Evolutionary conservation across 2,888 invertebrate genomes (phyloP), one percentile per base, ranked within the genome.

Genomic region (Clitarchus hookeri): DNA sequence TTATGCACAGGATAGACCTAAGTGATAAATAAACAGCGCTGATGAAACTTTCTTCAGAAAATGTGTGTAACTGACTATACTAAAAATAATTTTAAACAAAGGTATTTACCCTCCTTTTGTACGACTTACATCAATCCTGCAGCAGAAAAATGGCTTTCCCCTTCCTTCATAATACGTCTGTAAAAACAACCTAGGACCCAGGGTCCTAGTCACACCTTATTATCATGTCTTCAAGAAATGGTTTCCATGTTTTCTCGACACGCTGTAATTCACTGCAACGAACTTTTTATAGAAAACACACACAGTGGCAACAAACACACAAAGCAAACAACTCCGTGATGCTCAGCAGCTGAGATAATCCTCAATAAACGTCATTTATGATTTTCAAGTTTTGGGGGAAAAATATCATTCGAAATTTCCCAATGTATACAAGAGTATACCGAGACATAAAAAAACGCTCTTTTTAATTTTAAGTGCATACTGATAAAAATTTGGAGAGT

Each of bases 51-150:
- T 65, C 16, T 23, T 65, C n/a, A 23, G 13, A 23, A 65, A 65
- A 65, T 16, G 16, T 23, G 16, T 65, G 19, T 1, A 65, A 65
- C n/a, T n/a, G 65, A 23, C n/a, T 65, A 65, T 19, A 65, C 0
- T 23, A 65, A 65, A n/a, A 12, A 23, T 65, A 53, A 53, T 48
- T 48, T 16, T 48, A 13, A 1, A 11, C 12, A 48, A 6, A 48
- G 1, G 48, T 48, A 13, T 48, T 65, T 48, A 48, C 48, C 2
- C 8, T 65, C 16, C 19, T 23, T 65, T n/a, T 65, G 19, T 65
- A 23, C 16, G 9, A 87, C 87, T 87, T 85, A 87, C 87, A 86
- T 87, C 65, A 87, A 87, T 80, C 85, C 79, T 53, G 85, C 85
- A 84, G 86, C 65, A 27, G 85, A 83, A 79, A 48, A 85, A 83